Evolutionary conservation across 2,113 vertebrate species (phyloP).

Genomic region (Thalassoma bifasciatum): DNA sequence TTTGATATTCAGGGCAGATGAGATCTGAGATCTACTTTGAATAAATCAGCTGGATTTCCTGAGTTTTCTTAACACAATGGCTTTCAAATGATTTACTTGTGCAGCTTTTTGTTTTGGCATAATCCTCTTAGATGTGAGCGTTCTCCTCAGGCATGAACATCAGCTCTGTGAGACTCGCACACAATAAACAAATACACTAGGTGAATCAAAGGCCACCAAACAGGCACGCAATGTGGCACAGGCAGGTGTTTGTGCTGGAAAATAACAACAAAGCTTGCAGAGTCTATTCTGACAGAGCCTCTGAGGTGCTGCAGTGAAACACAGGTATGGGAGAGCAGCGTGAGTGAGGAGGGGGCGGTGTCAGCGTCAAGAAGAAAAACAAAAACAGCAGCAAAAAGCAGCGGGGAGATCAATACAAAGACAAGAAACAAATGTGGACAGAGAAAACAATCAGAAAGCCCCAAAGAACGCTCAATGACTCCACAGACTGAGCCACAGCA

Average conservation of each 20-base stretch:
- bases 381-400: conserved; percentile 17
- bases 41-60: neutral
- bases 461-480: neutral
- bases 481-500: neutral
- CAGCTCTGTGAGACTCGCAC: conserved; percentile 4
- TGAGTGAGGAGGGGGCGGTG: neutral
- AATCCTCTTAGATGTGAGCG: conserved; percentile 52
- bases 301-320: neutral
- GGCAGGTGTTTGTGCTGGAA: conserved; percentile 22
- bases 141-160: conserved; percentile 11
- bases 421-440: conserved; percentile 14
- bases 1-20: neutral
- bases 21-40: conserved; percentile 23
- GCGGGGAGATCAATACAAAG: conserved; percentile 24
- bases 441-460: neutral
- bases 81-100: conserved; percentile 12
- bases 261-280: conserved; percentile 26
- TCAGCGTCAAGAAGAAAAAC: conserved; percentile 16
- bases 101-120: conserved; percentile 42
- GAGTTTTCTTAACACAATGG: conserved; percentile 16
- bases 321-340: neutral
- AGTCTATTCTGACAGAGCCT: conserved; percentile 17
- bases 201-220: conserved; percentile 32
- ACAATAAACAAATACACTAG: conserved; percentile 33
- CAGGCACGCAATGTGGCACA: neutral